phyloP scores from a whole-genome alignment of 1,140 invertebrate species.

The Bombyx mandarina region DNA sequence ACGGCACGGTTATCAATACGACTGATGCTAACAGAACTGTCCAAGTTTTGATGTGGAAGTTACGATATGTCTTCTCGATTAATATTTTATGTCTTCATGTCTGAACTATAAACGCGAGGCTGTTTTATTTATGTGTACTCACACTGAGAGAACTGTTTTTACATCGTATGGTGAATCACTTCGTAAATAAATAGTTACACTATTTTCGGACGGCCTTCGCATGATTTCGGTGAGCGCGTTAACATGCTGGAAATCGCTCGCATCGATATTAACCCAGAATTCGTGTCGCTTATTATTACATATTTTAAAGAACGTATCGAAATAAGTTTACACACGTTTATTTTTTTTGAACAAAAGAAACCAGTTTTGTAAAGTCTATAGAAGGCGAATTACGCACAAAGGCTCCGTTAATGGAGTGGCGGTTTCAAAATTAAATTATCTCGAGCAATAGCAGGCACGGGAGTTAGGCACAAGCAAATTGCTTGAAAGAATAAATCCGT shows the following conservation, averaged over 20 bases:
- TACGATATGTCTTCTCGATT: conserved; percentile 10
- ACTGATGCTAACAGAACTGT: conserved; percentile 18
- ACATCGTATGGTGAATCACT: conserved; percentile 33
- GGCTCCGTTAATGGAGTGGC: conserved; percentile 17
- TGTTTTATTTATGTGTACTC: conserved; percentile 14
- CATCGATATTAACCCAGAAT: conserved; percentile 32
- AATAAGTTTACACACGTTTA: conserved; percentile 15
- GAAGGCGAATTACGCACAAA: conserved; percentile 17
- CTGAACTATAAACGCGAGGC: conserved; percentile 11
- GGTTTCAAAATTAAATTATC: conserved; percentile 30
- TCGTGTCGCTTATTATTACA: conserved; percentile 25
- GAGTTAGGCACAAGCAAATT: conserved; percentile 45
- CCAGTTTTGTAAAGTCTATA: conserved; percentile 10
- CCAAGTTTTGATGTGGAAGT: conserved; percentile 28
- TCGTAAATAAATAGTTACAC: conserved; percentile 42
- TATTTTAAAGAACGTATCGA: conserved; percentile 16
- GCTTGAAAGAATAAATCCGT: conserved; percentile 62
- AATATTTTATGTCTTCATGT: conserved; percentile 21
- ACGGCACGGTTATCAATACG: conserved; percentile 25
- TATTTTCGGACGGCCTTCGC: conserved; percentile 65
- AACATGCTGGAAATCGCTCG: conserved; percentile 47
- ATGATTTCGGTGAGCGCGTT: conserved; percentile 42
- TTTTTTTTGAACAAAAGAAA: conserved; percentile 15
- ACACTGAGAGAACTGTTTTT: conserved; percentile 1
- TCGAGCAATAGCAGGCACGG: conserved; percentile 29